Base-by-base conservation (phyloP, 1,140 invertebrate genomes). In the Homarus americanus region DNA sequence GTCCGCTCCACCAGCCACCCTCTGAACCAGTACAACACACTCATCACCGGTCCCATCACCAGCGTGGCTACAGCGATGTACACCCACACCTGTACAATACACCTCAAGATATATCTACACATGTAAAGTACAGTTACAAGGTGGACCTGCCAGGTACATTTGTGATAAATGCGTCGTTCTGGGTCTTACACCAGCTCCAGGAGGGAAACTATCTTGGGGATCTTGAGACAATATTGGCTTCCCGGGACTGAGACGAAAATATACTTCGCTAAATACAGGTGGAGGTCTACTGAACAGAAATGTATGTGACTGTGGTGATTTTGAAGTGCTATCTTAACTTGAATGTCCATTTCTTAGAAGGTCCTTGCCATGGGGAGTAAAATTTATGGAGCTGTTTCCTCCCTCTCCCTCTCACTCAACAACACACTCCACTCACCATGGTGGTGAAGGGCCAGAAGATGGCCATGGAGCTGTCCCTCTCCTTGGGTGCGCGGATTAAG, bases 371-470 rank as follows among this genome's bases (percentile, higher is more conserved):
- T n/a, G n/a, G n/a, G n/a, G 1, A 36, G 7, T 15, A n/a, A 24
- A 28, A 38, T 15, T 28, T 44, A n/a, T 53, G 15, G 41, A 28
- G 41, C 2, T 12, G 24, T 24, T 34, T 0, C 34, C 44, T 53
- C 44, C 17, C 28, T 28, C 44, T 15, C 9, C 32, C 1, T 28
- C 7, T 0, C 0, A 1, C n/a, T 66, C 66, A 12, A 7, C 0
- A 4, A n/a, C n/a, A n/a, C n/a, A n/a, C n/a, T n/a, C n/a, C 20
- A 49, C 87, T 82, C 20, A 89, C 87, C 78, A 82, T 32, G 20
- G 40, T 69, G 32, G 87, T 63, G 78, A 89, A 89, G 76, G 87
- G 87, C 87, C 87, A 89, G 63, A 89, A 89, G 58, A 89, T 78
- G 4, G 87, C 87, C 87, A 82, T 40, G 58, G 87, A 80, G 12